phyloP scores from a whole-genome alignment of 2,888 invertebrate species.

The Sipha maydis region DNA sequence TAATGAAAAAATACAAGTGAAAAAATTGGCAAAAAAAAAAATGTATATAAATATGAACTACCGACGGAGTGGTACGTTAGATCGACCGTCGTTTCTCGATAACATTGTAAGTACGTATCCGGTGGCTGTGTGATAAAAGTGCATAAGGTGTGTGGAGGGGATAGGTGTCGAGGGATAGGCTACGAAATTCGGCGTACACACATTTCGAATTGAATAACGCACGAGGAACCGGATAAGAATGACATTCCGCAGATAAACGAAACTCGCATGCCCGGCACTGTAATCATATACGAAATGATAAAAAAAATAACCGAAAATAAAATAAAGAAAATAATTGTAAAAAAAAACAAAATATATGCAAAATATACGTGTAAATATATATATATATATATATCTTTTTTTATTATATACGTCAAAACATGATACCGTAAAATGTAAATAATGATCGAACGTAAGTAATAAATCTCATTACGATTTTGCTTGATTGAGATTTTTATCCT shows the following conservation, averaged over 20 bases:
- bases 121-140: constrained; percentile 50
- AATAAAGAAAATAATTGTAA: background rate
- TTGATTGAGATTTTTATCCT: no score
- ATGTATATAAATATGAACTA: background rate
- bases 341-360: constrained; percentile 23
- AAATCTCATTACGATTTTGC: background rate
- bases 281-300: constrained; percentile 34
- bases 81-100: constrained; percentile 56
- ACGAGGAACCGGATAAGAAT: constrained; percentile 49
- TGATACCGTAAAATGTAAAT: background rate
- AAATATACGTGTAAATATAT: background rate
- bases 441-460: background rate
- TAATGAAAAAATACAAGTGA: constrained; percentile 36
- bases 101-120: constrained; percentile 59
- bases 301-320: constrained; percentile 10
- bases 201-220: constrained; percentile 53
- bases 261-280: constrained; percentile 40
- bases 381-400: no score
- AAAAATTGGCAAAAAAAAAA: constrained; percentile 33
- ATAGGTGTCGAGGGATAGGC: constrained; percentile 48
- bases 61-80: constrained; percentile 20
- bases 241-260: constrained; percentile 58
- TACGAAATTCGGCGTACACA: constrained; percentile 41
- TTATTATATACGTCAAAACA: no score
- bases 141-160: constrained; percentile 32